Percentiles rank a stretch among this genome's conserved stretches.
These are phyloP conservation scores for Tetheella fluctuosa DNA, from an alignment of 2,888 invertebrate species.

Conservation along the genomic window DNA sequence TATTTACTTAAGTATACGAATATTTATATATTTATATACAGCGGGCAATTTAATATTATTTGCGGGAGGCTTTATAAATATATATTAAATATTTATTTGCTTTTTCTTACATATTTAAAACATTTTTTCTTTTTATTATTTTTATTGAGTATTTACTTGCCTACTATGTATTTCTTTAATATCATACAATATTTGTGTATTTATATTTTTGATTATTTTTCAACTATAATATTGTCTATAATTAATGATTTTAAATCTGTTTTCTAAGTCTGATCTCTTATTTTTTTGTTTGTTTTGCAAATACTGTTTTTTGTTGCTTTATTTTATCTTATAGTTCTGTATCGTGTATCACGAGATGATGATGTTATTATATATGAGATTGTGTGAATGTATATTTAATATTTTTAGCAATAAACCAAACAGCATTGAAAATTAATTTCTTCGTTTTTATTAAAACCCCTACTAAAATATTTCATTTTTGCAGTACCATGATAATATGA, in stretches of 20 bases:
- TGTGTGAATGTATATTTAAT: conserved; percentile 49
- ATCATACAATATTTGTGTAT: conserved; percentile 1
- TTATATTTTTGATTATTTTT: conserved; percentile 22
- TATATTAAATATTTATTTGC: background rate
- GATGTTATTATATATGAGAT: conserved; percentile 45
- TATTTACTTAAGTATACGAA: conserved; percentile 17
- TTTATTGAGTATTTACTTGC: background rate
- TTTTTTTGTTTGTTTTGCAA: conserved; percentile 24
- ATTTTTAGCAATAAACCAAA: conserved; percentile 40
- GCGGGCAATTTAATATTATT: background rate
- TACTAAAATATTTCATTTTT: background rate
- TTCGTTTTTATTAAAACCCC: background rate
- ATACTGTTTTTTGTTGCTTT: conserved; percentile 11
- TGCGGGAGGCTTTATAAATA: background rate
- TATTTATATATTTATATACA: conserved; percentile 23
- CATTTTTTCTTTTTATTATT: background rate
- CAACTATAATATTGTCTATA: conserved; percentile 32
- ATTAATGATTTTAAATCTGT: background rate
- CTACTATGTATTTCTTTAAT: background rate
- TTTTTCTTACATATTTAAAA: background rate
- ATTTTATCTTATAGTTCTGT: conserved; percentile 38
- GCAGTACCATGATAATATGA: background rate
- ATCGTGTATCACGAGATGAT: conserved; percentile 56
- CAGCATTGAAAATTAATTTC: conserved; percentile 5
- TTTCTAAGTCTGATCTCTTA: conserved; percentile 32